These are phyloP conservation scores for Puffinus mauretanicus DNA, from an alignment of 2,113 vertebrate genomes.

Conservation along the genomic window DNA sequence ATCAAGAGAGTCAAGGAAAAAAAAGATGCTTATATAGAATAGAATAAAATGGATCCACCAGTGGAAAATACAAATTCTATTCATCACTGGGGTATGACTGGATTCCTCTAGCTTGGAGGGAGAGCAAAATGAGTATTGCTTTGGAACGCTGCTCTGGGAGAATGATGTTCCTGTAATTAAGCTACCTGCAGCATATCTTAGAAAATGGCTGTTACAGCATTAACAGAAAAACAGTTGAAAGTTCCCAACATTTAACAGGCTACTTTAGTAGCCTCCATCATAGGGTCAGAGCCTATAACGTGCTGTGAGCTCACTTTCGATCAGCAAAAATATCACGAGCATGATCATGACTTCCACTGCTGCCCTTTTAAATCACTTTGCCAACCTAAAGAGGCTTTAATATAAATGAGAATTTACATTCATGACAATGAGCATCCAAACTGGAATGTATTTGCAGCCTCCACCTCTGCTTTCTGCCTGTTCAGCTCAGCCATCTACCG, in stretches of 20 bases:
- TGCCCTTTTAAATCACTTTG: background rate
- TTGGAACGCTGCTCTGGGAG: background rate
- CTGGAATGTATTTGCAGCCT: background rate
- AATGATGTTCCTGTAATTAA: background rate
- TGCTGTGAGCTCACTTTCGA: background rate
- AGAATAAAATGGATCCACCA: background rate
- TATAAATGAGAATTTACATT: background rate
- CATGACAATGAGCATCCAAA: background rate
- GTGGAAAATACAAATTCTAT: background rate
- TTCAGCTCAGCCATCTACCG: background rate
- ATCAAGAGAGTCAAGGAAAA: background rate
- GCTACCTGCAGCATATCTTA: background rate
- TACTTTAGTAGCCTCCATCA: background rate
- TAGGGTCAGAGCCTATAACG: background rate
- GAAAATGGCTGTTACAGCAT: background rate
- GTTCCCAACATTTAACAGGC: background rate
- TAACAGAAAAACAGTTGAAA: background rate
- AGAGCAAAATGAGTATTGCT: background rate
- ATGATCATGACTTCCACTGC: background rate
- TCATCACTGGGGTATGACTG: background rate
- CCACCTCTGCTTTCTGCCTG: background rate
- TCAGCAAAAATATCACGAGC: background rate
- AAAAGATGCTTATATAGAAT: fast-evolving
- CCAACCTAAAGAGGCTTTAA: background rate
- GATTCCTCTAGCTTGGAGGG: background rate